Evolutionary conservation across 2,113 vertebrate species (phyloP).

Genomic region (Crotalus tigris): DNA sequence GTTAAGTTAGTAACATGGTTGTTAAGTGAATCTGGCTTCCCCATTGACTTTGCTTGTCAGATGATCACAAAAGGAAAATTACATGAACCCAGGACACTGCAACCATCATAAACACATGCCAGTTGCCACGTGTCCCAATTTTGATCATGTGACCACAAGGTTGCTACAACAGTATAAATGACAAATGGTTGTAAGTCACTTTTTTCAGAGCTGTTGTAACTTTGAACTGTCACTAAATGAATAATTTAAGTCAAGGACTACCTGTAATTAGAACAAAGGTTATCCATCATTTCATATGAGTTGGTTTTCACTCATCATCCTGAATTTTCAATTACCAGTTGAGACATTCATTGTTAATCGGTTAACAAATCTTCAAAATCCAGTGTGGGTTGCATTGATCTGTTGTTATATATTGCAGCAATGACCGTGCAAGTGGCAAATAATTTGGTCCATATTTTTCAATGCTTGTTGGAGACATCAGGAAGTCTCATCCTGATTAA

Average conservation of each 20-base stretch:
- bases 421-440: not conserved
- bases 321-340: not conserved
- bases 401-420: conserved; percentile 17
- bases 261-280: not conserved
- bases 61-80: not conserved
- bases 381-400: not conserved
- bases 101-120: not conserved
- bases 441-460: not conserved
- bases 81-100: not conserved
- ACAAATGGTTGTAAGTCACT: not conserved
- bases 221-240: not conserved
- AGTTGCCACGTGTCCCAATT: not conserved
- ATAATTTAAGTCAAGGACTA: not conserved
- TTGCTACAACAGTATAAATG: not conserved
- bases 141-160: not conserved
- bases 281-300: not conserved
- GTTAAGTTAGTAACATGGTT: not conserved
- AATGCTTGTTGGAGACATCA: not conserved
- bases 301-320: not conserved
- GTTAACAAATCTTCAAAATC: conserved; percentile 4
- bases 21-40: not conserved
- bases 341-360: not conserved
- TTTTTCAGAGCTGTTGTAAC: not conserved
- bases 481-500: conserved; percentile 16
- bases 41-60: not conserved